These are phyloP conservation scores for Mylabris sibirica DNA, from an alignment of 2,888 invertebrate species.

Conservation along the genomic window DNA sequence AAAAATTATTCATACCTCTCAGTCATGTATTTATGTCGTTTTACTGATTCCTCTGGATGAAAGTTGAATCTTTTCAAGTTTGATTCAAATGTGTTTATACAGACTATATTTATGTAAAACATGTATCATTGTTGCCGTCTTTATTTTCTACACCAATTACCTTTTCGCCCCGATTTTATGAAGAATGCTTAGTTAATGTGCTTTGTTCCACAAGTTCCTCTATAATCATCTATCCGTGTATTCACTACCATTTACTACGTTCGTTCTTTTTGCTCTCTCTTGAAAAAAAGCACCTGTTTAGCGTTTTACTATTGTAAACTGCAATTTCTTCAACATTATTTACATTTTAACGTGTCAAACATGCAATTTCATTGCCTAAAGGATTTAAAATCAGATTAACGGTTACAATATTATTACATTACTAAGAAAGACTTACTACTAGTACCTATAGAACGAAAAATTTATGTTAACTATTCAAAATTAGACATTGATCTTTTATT, in stretches of 20 bases:
- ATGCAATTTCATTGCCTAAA: neutral
- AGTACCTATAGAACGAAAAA: neutral
- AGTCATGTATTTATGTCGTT: neutral
- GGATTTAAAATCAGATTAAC: constrained; percentile 1
- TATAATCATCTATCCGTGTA: constrained; percentile 1
- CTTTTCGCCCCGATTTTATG: neutral
- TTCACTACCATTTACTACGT: neutral
- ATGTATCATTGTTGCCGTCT: neutral
- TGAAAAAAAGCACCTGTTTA: constrained; percentile 15
- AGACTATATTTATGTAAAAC: neutral
- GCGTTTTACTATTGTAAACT: constrained; percentile 6
- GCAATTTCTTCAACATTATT: constrained; percentile 12
- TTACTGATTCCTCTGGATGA: neutral
- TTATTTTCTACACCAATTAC: neutral
- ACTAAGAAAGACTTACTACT: neutral
- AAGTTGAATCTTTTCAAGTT: neutral
- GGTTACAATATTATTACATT: neutral
- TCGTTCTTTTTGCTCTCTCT: neutral
- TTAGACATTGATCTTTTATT: neutral
- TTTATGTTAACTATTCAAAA: neutral
- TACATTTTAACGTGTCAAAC: constrained; percentile 12
- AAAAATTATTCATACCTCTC: too few species aligned
- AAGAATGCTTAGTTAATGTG: neutral
- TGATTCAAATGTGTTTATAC: too few species aligned
- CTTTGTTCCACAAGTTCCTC: neutral